Evolutionary conservation across 2,113 vertebrate species (phyloP), one percentile per base, ranked within the genome.

Genomic region (Eretmochelys imbricata): DNA sequence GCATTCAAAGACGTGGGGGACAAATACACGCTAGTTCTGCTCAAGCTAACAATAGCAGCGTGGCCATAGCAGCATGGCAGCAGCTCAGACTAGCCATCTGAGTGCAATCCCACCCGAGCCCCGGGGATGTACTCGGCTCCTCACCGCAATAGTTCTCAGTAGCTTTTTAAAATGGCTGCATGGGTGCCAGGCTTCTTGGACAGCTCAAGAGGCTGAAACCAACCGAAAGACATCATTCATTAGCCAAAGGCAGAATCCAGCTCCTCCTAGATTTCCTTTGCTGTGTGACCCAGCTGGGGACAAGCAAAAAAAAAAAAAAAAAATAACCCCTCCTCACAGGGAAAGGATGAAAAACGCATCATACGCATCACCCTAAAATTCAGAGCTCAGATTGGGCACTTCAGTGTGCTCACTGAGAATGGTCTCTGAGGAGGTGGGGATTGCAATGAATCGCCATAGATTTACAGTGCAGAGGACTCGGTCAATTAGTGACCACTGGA

Each of bases 171-270:
- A 0, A 0, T 88, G 69, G 93, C 84, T 19, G n/a, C 20, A 94
- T 84, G 55, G 89, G 55, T 89, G 91, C 93, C 84, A 27, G 87
- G n/a, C 59, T 57, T 27, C 85, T 93, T 51, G 89, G 89, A 48
- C 48, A 80, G 79, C 11, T 0, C 2, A 91, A 89, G 93, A 87
- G 4, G 27, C 87, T 79, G 51, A 93, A 94, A 93, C 89, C 75
- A 93, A 87, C 27, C 31, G 81, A 87, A 69, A 69, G 50, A 93
- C 87, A 54, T 91, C 16, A n/a, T 35, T 93, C 3, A 19, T 90
- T 83, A 91, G 25, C 86, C 83, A 93, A 93, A 91, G 35, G 46
- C 92, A 80, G 90, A 96, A 89, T 54, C 79, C 57, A 93, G 24
- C 31, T 90, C 38, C 24, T 91, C 16, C 29, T 87, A 38, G 94